These are phyloP conservation scores for Gadopsis marmoratus DNA, from an alignment of 2,797 vertebrate genomes.

Conservation along the genomic window DNA sequence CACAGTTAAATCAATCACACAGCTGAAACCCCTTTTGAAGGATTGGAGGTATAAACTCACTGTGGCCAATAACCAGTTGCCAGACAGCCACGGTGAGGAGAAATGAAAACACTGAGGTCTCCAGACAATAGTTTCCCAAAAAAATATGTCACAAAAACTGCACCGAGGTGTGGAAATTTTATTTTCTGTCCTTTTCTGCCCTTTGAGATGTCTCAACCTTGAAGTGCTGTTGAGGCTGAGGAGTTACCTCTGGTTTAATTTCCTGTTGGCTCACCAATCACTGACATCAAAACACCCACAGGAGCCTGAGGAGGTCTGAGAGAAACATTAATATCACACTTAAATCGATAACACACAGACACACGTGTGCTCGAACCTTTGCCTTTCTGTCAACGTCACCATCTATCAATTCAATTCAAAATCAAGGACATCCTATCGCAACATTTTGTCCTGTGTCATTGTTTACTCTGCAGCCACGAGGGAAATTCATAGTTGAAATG, in stretches of 20 bases:
- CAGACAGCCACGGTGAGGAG: slow-evolving; percentile 60
- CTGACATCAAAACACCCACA: slow-evolving; percentile 50
- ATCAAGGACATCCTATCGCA: neutral
- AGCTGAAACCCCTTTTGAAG: slow-evolving; percentile 46
- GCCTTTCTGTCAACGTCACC: neutral
- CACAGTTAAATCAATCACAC: slow-evolving; percentile 60
- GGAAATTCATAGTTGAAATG: slow-evolving; percentile 48
- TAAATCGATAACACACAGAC: slow-evolving; percentile 40
- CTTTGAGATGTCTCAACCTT: slow-evolving; percentile 36
- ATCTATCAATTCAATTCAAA: neutral
- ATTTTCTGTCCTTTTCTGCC: slow-evolving; percentile 43
- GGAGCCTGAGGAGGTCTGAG: slow-evolving; percentile 36
- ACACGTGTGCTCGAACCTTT: neutral
- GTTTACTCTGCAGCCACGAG: slow-evolving; percentile 29
- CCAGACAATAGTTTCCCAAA: slow-evolving; percentile 48
- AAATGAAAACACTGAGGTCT: slow-evolving; percentile 62
- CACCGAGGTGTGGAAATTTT: slow-evolving; percentile 38
- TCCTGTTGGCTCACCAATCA: slow-evolving; percentile 66
- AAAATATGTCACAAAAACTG: slow-evolving; percentile 44
- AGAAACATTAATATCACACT: slow-evolving; percentile 58
- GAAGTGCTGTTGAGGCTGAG: slow-evolving; percentile 30
- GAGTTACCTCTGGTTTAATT: slow-evolving; percentile 66
- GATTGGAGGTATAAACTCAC: slow-evolving; percentile 35
- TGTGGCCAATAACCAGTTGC: slow-evolving; percentile 36
- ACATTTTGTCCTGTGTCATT: neutral